Conservation (phyloP, 2,797 vertebrate genomes). For the Echeneis naucrates region DNA sequence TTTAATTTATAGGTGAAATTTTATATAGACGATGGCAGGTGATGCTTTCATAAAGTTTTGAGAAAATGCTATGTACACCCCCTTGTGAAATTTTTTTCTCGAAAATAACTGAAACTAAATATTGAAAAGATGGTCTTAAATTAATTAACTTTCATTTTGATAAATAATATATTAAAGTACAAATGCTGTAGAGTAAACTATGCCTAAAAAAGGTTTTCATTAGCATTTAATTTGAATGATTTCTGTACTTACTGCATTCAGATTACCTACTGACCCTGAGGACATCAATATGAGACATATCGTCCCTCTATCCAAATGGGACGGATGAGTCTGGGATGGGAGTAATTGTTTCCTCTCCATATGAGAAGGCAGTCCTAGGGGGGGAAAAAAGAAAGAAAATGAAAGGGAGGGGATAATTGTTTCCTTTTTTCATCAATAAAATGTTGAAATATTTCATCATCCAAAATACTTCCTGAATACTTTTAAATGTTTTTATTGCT, state of each 20-base stretch:
- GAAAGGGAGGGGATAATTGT: not conserved
- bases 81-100: not conserved
- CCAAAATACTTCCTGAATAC: not conserved
- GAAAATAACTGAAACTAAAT: conserved; percentile 37
- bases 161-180: not conserved
- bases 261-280: conserved; percentile 45
- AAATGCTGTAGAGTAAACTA: not conserved
- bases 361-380: conserved; percentile 7
- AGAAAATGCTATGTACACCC: not conserved
- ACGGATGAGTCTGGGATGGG: conserved; percentile 42
- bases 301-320: conserved; percentile 16
- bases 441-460: not conserved
- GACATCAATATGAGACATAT: conserved; percentile 42
- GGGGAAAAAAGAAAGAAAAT: not conserved
- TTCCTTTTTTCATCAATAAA: not conserved
- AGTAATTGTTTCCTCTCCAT: conserved; percentile 21
- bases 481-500: not conserved
- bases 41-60: too few species aligned
- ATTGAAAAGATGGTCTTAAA: not conserved
- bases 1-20: conserved; percentile 8
- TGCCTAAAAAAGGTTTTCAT: too few species aligned
- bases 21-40: not conserved
- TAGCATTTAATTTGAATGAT: too few species aligned
- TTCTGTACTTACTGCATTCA: conserved; percentile 22
- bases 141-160: too few species aligned